A percentile compares a stretch with the other conserved stretches of the same genome.
Conservation (phyloP, 1,140 invertebrate genomes). For the Adelges cooleyi region DNA sequence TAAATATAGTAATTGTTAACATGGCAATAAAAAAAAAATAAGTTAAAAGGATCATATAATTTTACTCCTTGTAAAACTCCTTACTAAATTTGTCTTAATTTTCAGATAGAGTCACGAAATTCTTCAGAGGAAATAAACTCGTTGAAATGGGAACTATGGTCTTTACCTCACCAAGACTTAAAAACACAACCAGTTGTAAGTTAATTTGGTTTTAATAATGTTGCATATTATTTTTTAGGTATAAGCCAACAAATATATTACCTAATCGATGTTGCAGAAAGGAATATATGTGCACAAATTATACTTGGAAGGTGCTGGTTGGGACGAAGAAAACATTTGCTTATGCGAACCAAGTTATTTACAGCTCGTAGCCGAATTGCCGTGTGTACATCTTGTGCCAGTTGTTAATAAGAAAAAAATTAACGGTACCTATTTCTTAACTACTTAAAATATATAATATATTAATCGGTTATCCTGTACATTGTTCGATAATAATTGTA, state of each 20-base stretch:
- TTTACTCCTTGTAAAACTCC: no score
- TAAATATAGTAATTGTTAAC: no score
- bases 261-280: neutral
- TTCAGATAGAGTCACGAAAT: neutral
- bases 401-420: slow-evolving; percentile 2
- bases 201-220: neutral
- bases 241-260: neutral
- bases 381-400: slow-evolving; percentile 61
- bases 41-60: neutral
- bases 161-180: slow-evolving; percentile 49
- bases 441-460: no score
- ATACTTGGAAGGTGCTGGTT: slow-evolving; percentile 76
- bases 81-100: neutral
- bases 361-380: slow-evolving; percentile 70
- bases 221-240: neutral
- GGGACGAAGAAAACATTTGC: slow-evolving; percentile 59
- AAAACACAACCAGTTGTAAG: slow-evolving; percentile 44
- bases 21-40: no score
- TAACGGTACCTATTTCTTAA: no score
- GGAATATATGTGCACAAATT: slow-evolving; percentile 57
- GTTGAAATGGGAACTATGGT: neutral
- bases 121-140: neutral
- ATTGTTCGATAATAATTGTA: no score
- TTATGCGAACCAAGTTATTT: slow-evolving; percentile 72
- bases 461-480: no score